Base-by-base conservation (phyloP, 2,888 invertebrate species). In the Melikaiella ostensackeni region DNA sequence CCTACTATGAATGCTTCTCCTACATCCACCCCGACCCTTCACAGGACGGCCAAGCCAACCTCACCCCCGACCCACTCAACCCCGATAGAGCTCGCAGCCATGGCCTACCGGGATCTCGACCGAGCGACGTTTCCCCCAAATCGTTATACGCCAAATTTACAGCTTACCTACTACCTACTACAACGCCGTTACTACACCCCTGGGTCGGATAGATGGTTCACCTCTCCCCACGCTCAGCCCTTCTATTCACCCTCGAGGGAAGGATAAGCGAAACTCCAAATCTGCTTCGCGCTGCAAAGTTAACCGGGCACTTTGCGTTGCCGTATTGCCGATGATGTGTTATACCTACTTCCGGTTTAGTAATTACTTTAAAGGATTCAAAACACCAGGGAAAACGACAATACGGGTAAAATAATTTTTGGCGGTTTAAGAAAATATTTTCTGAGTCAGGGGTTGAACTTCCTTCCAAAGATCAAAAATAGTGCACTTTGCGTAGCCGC, bases 71-170 rank as follows among this genome's bases (percentile, higher is more conserved):
- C 64, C 33, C 35, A n/a, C 66, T 66, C 46, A 27, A 46, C 13
- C 66, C 46, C 16, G 46, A 59, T 74, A 62, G 73, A 75, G 75
- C 75, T 76, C 50, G 62, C 30, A 46, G 64, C 30, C 50, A 46
- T 63, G 62, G 73, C 66, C 78, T 75, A 70, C 75, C 75, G 50
- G 63, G 61, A 77, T 50, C 70, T 46, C 78, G 42, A 7, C n/a
- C 38, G 66, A 42, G 63, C 76, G 55, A 77, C 62, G 79, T 82
- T n/a, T 83, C 81, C 85, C 85, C 82, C 85, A 84, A 88, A 89
- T 89, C 88, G 89, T 90, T 90, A 88, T 88, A 87, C 87, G 89
- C 86, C 88, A 89, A 89, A 90, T 89, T 90, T 90, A 90, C 90
- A 88, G 88, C 90, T 89, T 86, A 86, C 76, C 81, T 79, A 81